phyloP scores from a whole-genome alignment of 2,888 invertebrate genomes.

The Stramonita haemastoma region DNA sequence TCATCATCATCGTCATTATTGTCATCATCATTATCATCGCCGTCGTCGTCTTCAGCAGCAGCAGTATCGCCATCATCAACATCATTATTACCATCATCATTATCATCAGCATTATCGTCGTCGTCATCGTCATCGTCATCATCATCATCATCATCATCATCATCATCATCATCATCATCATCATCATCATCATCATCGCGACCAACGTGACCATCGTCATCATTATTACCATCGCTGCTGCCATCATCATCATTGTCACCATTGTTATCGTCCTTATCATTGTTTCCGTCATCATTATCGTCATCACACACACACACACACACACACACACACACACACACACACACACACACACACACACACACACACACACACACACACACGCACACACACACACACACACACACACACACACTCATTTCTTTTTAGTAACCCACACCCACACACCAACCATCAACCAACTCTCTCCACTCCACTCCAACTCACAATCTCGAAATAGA shows the following conservation, averaged over 20 bases:
- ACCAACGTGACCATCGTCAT: background rate
- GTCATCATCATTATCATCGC: slow-evolving; percentile 38
- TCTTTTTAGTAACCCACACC: no score
- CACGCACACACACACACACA: no score
- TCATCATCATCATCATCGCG: background rate
- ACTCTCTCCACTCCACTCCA: no score
- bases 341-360: no score
- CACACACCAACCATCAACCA: no score
- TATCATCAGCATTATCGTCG: slow-evolving; percentile 33
- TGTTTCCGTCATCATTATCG: no score
- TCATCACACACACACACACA: no score
- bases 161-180: background rate
- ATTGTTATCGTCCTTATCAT: no score
- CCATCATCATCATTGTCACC: background rate
- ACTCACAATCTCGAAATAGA: slow-evolving; percentile 15
- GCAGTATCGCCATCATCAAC: slow-evolving; percentile 31
- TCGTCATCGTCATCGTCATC: slow-evolving; percentile 18
- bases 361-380: no score
- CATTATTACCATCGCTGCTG: background rate
- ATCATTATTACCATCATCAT: slow-evolving; percentile 25
- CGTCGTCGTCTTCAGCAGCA: slow-evolving; percentile 28
- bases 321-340: no score
- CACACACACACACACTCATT: no score
- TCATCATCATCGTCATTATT: slow-evolving; percentile 13
- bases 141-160: slow-evolving; percentile 9